These are phyloP conservation scores for Pedetes capensis DNA, from an alignment of 2,113 vertebrate genomes.

Conservation along the genomic window DNA sequence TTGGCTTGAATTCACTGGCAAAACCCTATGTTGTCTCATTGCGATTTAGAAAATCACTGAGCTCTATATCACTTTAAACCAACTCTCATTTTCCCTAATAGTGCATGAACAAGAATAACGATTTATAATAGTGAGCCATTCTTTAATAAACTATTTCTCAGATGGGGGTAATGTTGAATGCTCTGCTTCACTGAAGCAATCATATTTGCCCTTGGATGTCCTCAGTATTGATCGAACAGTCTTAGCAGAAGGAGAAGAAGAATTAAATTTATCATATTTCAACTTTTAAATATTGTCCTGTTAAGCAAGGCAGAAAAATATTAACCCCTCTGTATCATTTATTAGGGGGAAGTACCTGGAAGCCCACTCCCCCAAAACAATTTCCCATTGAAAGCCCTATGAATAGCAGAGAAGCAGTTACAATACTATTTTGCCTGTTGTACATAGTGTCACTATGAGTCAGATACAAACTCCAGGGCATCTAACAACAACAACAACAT, in stretches of 20 bases:
- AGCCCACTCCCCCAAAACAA: too few species aligned
- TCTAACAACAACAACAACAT: too few species aligned
- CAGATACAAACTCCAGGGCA: too few species aligned
- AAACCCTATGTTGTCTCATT: constrained; percentile 30
- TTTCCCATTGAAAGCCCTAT: too few species aligned
- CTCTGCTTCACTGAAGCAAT: constrained; percentile 75
- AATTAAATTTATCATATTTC: constrained; percentile 72
- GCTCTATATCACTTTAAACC: constrained; percentile 39
- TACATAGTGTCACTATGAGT: too few species aligned
- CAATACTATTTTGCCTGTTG: too few species aligned
- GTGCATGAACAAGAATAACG: constrained; percentile 75
- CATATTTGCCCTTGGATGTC: constrained; percentile 75
- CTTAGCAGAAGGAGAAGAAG: constrained; percentile 57
- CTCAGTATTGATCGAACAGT: constrained; percentile 47
- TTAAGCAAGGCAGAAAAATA: constrained; percentile 58
- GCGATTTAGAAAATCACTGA: constrained; percentile 54
- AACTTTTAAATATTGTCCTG: constrained; percentile 67
- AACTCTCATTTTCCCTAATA: constrained; percentile 70
- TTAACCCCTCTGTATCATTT: constrained; percentile 43
- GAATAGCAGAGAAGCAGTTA: too few species aligned
- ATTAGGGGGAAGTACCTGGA: too few species aligned
- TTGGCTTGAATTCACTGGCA: neutral
- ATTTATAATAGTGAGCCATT: constrained; percentile 66
- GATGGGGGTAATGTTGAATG: constrained; percentile 49
- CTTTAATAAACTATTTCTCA: constrained; percentile 75